Percentiles rank a stretch among this genome's conserved stretches.
Evolutionary conservation across 2,888 invertebrate species (phyloP).

Genomic region (Germaria angustata): DNA sequence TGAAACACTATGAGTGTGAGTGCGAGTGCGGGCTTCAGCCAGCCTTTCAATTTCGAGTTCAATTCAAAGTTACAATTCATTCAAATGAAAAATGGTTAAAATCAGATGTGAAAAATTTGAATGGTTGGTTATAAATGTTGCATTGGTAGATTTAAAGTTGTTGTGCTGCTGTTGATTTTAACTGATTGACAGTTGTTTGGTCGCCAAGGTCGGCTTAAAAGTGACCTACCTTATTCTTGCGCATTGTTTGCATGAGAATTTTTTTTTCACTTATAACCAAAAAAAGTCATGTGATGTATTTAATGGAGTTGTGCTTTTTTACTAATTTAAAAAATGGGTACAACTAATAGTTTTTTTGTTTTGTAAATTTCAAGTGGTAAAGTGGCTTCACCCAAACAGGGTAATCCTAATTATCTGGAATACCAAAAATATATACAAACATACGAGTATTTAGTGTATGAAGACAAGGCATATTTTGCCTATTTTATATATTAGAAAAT

Average conservation of each 20-base stretch:
- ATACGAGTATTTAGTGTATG: no score
- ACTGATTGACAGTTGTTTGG: slow-evolving; percentile 48
- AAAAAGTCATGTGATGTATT: neutral
- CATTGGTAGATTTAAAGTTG: neutral
- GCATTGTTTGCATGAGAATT: slow-evolving; percentile 18
- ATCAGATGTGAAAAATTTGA: slow-evolving; percentile 43
- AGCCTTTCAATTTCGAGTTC: slow-evolving; percentile 55
- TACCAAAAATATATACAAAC: no score
- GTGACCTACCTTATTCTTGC: slow-evolving; percentile 4
- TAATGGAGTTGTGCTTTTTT: no score
- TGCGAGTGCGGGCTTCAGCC: neutral
- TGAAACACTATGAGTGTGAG: neutral
- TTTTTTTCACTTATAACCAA: neutral
- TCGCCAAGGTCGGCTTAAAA: slow-evolving; percentile 13
- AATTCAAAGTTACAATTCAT: slow-evolving; percentile 53
- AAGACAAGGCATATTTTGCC: no score
- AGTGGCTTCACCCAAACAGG: no score
- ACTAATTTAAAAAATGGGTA: no score
- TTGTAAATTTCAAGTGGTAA: no score
- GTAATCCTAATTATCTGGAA: no score
- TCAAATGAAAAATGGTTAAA: slow-evolving; percentile 52
- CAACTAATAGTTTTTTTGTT: no score
- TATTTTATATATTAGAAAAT: no score
- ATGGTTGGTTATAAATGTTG: slow-evolving; percentile 32
- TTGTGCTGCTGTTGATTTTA: slow-evolving; percentile 18